Evolutionary conservation across 2,797 vertebrate species (phyloP).

Genomic region (Otus scops): DNA sequence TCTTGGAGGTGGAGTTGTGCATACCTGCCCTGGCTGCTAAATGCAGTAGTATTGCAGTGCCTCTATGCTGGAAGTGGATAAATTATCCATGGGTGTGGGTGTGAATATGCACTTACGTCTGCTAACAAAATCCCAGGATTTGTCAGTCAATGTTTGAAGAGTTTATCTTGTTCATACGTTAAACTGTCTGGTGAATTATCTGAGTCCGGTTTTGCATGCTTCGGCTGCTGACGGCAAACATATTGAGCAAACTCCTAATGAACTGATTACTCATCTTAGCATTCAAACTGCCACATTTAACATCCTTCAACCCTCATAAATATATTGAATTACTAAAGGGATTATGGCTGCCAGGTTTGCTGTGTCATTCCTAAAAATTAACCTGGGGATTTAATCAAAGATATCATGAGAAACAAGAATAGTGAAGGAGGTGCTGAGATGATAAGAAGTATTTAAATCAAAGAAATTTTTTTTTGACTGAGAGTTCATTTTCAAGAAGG

Average conservation of each 20-base stretch:
- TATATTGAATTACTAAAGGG: constrained; percentile 53
- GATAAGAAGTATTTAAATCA: not conserved
- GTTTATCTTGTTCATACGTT: constrained; percentile 7
- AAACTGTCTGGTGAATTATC: constrained; percentile 47
- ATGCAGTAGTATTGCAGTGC: not conserved
- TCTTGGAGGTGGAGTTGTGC: not conserved
- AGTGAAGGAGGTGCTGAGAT: not conserved
- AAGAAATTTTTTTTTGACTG: not conserved
- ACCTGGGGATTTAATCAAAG: constrained; percentile 63
- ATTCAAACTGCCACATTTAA: constrained; percentile 70
- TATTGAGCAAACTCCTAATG: constrained; percentile 66
- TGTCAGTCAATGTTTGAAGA: not conserved
- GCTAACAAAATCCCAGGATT: not conserved
- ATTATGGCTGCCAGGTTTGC: constrained; percentile 53
- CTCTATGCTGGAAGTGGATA: not conserved
- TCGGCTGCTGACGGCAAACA: constrained; percentile 43
- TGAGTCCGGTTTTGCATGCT: not conserved
- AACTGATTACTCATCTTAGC: constrained; percentile 69
- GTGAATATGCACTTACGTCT: not conserved
- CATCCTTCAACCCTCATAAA: constrained; percentile 62
- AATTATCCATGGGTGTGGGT: not conserved
- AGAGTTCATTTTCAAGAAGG: not conserved
- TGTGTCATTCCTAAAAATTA: constrained; percentile 59
- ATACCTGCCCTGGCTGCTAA: not conserved
- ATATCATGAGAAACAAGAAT: not conserved